Evolutionary conservation across 2,888 invertebrate species (phyloP).

Genomic region (Netelia melanura): DNA sequence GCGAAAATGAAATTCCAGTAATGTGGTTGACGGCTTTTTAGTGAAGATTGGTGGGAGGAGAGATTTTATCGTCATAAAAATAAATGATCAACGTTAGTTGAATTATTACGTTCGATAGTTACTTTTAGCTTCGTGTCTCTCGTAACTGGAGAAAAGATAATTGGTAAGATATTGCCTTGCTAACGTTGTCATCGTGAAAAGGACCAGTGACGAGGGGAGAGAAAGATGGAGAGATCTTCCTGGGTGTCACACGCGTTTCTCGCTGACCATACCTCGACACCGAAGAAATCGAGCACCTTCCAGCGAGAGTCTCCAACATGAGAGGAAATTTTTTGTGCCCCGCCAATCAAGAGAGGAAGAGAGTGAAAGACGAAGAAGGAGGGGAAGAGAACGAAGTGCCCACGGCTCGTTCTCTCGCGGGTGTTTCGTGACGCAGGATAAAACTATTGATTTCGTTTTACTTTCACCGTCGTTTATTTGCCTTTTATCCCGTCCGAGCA

Average conservation of each 20-base stretch:
- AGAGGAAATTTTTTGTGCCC: neutral
- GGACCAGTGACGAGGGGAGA: neutral
- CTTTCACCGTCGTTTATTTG: constrained; percentile 58
- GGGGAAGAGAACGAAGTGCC: constrained; percentile 7
- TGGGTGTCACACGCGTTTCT: neutral
- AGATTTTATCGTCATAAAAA: neutral
- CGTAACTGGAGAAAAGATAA: constrained; percentile 23
- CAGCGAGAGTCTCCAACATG: constrained; percentile 1
- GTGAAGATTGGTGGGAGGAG: neutral
- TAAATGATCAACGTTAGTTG: neutral
- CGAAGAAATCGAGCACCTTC: constrained; percentile 2
- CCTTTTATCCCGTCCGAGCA: constrained; percentile 10
- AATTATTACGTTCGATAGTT: constrained; percentile 6
- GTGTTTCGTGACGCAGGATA: constrained; percentile 32
- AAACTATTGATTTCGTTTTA: constrained; percentile 63
- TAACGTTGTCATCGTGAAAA: neutral
- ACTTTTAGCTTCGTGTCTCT: neutral
- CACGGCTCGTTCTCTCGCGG: constrained; percentile 41
- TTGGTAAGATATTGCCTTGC: neutral
- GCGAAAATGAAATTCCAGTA: neutral
- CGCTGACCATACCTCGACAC: neutral
- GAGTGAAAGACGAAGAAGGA: constrained; percentile 21
- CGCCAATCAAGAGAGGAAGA: constrained; percentile 24
- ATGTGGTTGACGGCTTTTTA: neutral
- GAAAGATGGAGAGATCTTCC: constrained; percentile 8